A percentile compares a stretch with the other conserved stretches of the same genome.
Conservation (phyloP, 2,113 vertebrate species). For the Platysteira castanea region DNA sequence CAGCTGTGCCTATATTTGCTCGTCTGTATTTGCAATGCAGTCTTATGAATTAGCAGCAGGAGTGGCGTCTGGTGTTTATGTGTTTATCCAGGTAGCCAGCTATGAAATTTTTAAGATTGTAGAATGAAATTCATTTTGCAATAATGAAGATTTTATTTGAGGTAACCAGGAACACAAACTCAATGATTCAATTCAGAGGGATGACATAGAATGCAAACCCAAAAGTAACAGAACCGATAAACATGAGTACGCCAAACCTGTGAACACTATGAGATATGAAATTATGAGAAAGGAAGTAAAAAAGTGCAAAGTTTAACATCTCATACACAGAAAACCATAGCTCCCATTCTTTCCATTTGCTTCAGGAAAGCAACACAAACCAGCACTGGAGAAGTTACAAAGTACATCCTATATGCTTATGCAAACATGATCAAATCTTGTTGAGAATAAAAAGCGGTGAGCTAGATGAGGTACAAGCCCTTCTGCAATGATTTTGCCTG, state of each 20-base stretch:
- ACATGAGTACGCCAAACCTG: neutral
- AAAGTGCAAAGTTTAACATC: neutral
- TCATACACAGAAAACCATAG: neutral
- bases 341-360: neutral
- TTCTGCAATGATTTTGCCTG: neutral
- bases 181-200: neutral
- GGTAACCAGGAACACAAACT: neutral
- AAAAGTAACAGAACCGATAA: neutral
- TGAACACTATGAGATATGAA: neutral
- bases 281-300: neutral
- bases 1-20: neutral
- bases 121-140: constrained; percentile 14
- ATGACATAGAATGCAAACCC: neutral
- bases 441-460: neutral
- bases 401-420: neutral
- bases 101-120: constrained; percentile 15
- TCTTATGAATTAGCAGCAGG: neutral
- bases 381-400: neutral
- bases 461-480: neutral
- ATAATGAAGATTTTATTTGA: constrained; percentile 16
- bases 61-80: neutral
- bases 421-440: neutral
- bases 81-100: neutral
- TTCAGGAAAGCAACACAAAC: neutral
- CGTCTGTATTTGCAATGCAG: neutral